phyloP scores from a whole-genome alignment of 2,797 vertebrate species.

The Glyptemys insculpta region DNA sequence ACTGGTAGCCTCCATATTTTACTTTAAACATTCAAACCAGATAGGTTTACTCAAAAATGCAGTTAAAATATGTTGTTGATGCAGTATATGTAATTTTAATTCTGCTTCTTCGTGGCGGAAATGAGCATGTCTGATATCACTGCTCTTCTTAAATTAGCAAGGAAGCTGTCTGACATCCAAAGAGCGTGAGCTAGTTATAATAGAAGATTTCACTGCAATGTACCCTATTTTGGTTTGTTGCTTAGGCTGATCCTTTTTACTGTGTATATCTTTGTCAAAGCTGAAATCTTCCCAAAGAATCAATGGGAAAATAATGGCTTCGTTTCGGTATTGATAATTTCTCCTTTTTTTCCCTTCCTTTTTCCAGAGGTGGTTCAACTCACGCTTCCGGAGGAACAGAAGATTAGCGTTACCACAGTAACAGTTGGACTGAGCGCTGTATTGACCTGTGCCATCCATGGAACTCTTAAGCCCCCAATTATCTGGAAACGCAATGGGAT shows the following conservation, averaged over 20 bases:
- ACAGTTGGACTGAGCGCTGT: constrained; percentile 93
- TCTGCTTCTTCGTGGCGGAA: neutral
- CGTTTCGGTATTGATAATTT: neutral
- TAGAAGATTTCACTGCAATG: neutral
- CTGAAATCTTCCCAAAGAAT: neutral
- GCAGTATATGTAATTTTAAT: neutral
- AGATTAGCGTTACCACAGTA: constrained; percentile 87
- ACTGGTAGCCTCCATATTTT: neutral
- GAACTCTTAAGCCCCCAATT: constrained; percentile 91
- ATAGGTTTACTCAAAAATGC: neutral
- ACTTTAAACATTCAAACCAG: neutral
- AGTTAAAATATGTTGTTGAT: neutral
- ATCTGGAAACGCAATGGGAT: constrained; percentile 95
- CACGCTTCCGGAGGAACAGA: constrained; percentile 89
- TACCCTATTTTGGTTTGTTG: neutral
- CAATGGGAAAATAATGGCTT: neutral
- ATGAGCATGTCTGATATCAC: neutral
- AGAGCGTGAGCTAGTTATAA: neutral
- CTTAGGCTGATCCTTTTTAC: neutral
- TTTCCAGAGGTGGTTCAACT: constrained; percentile 92
- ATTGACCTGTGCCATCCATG: constrained; percentile 90
- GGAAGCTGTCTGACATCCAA: neutral
- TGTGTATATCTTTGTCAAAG: neutral
- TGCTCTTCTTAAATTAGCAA: neutral
- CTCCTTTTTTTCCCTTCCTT: neutral